A percentile compares a stretch with the other conserved stretches of the same genome.
Conservation (phyloP, 1,140 invertebrate species). For the Zaprionus kolodkinae region DNA sequence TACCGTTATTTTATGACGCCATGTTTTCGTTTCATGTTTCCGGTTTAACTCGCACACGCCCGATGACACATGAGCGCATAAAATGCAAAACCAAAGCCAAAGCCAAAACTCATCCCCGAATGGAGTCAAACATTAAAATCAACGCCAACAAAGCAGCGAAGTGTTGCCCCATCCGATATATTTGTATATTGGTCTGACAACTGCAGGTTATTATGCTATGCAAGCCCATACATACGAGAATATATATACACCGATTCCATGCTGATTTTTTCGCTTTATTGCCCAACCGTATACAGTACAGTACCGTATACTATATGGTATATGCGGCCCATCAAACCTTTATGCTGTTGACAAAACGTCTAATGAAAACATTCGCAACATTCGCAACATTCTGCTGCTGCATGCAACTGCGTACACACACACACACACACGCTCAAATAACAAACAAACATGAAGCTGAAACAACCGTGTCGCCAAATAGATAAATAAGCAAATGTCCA, state of each 20-base stretch:
- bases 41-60: slow-evolving; percentile 48
- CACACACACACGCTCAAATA: slow-evolving; percentile 21
- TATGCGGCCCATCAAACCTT: slow-evolving; percentile 7
- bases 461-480: slow-evolving; percentile 42
- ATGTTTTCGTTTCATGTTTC: slow-evolving; percentile 64
- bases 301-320: neutral
- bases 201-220: neutral
- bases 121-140: slow-evolving; percentile 61
- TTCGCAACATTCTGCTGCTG: slow-evolving; percentile 27
- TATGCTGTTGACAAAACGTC: slow-evolving; percentile 59
- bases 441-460: slow-evolving; percentile 2
- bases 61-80: slow-evolving; percentile 59
- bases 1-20: slow-evolving; percentile 27
- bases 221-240: neutral
- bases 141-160: slow-evolving; percentile 47
- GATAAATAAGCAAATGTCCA: slow-evolving; percentile 65
- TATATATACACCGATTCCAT: neutral
- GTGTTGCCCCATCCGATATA: slow-evolving; percentile 15
- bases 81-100: slow-evolving; percentile 65
- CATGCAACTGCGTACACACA: slow-evolving; percentile 16
- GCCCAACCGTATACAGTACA: neutral
- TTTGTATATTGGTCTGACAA: slow-evolving; percentile 20
- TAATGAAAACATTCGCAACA: slow-evolving; percentile 73
- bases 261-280: neutral
- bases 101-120: neutral